Evolutionary conservation across 2,888 invertebrate genomes (phyloP).

Genomic region (Amphimallon solstitiale): DNA sequence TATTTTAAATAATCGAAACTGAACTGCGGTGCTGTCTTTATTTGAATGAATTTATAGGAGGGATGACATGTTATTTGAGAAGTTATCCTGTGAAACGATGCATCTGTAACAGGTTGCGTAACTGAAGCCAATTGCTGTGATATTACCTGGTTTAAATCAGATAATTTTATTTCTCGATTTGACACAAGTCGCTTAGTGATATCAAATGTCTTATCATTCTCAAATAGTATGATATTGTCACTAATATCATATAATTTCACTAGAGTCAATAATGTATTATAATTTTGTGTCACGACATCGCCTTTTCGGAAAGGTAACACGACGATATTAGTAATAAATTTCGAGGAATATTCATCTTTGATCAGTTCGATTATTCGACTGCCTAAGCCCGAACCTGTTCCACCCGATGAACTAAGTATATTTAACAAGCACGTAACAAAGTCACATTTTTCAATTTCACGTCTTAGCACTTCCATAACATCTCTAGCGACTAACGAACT

Average conservation of each 20-base stretch:
- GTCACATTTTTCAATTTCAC: conserved; percentile 63
- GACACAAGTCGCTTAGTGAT: conserved; percentile 58
- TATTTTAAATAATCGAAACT: conserved; percentile 53
- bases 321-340: conserved; percentile 60
- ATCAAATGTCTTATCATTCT: conserved; percentile 64
- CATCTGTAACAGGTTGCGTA: conserved; percentile 60
- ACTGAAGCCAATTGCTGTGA: conserved; percentile 63
- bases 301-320: conserved; percentile 65
- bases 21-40: conserved; percentile 62
- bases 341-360: conserved; percentile 63
- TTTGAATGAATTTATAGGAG: conserved; percentile 63
- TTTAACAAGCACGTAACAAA: conserved; percentile 62
- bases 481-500: conserved; percentile 58
- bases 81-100: conserved; percentile 55
- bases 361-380: conserved; percentile 62
- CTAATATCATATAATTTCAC: conserved; percentile 61
- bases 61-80: conserved; percentile 63
- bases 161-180: conserved; percentile 52
- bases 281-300: conserved; percentile 66
- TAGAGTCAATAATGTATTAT: conserved; percentile 65
- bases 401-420: conserved; percentile 65
- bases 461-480: conserved; percentile 60
- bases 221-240: conserved; percentile 62
- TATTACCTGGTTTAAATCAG: conserved; percentile 64
- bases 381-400: conserved; percentile 68